Evolutionary conservation across 2,888 invertebrate genomes (phyloP).

Genomic region (Polyommatus icarus): DNA sequence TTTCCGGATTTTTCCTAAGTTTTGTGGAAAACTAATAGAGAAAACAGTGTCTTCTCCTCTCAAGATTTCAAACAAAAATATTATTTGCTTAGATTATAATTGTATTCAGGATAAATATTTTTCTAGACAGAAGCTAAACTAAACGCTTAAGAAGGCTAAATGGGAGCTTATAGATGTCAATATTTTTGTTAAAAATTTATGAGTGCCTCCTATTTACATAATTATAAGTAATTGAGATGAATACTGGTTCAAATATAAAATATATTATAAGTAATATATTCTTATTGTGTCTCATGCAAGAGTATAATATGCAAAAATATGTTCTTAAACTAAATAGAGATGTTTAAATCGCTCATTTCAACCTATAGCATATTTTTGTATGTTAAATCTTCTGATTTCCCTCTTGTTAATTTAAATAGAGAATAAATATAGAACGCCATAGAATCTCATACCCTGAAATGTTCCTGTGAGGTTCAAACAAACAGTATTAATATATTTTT

Average conservation of each 20-base stretch:
- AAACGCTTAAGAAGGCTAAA: too few species aligned
- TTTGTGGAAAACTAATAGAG: neutral
- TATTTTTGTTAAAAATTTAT: neutral
- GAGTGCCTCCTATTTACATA: neutral
- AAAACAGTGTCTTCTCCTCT: neutral
- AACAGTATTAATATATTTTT: slow-evolving; percentile 35
- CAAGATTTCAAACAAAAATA: neutral
- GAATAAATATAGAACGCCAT: neutral
- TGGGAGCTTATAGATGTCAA: neutral
- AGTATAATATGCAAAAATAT: too few species aligned
- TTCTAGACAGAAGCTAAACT: too few species aligned
- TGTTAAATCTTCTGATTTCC: neutral
- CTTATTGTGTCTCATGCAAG: too few species aligned
- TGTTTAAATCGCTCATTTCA: too few species aligned
- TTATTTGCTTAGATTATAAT: neutral
- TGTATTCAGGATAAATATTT: neutral
- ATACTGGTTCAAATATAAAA: too few species aligned
- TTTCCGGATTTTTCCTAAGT: neutral
- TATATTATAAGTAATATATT: too few species aligned
- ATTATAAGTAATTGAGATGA: neutral
- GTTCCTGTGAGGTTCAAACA: neutral
- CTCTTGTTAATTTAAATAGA: neutral
- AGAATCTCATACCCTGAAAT: neutral
- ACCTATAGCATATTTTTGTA: neutral
- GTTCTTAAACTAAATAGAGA: too few species aligned